Evolutionary conservation across 2,888 invertebrate species (phyloP), one percentile per base, ranked within the genome.

Genomic region (Mythimna lalbum): DNA sequence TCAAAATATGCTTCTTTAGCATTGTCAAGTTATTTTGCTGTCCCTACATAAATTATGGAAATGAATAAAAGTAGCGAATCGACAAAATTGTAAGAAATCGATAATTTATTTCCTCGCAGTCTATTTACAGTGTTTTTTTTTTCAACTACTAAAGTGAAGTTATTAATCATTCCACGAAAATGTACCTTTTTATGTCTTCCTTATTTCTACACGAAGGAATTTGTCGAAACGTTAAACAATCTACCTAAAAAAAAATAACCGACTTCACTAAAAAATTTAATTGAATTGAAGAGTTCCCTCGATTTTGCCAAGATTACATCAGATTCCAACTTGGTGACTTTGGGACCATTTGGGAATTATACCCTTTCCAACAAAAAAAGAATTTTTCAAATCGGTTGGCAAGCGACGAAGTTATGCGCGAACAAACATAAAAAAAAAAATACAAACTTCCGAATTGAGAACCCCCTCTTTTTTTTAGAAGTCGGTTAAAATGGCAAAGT

Each of bases 21-120:
- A 49, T 49, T 47, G 6, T 47, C 49, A 36, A 49, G 9, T 43
- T 59, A 27, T 47, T 72, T 73, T 49, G n/a, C 53, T 31, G 31
- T 31, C 52, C 7, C 31, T 72, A 57, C 47, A 23, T n/a, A 31
- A 36, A 36, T 19, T 49, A n/a, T 49, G n/a, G 47, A n/a, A 19
- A 49, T n/a, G 2, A 49, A 49, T 49, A 56, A 70, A 77, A 56
- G 36, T 0, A 43, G 53, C 17, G 23, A 70, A 61, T 50, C 14
- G 39, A 19, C 27, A 43, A 49, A 2, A 0, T 4, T 39, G 7
- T 12, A 49, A 27, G 31, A 31, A 76, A 1, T 17, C 17, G 52
- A 43, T 36, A 36, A 49, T 61, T 23, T 31, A 61, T 50, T 78
- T 75, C 73, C 73, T 59, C 10, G 39, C 52, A 43, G 55, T 47